A percentile compares a stretch with the other conserved stretches of the same genome.
Conservation (phyloP, 2,888 invertebrate genomes). For the Colostygia pectinataria region DNA sequence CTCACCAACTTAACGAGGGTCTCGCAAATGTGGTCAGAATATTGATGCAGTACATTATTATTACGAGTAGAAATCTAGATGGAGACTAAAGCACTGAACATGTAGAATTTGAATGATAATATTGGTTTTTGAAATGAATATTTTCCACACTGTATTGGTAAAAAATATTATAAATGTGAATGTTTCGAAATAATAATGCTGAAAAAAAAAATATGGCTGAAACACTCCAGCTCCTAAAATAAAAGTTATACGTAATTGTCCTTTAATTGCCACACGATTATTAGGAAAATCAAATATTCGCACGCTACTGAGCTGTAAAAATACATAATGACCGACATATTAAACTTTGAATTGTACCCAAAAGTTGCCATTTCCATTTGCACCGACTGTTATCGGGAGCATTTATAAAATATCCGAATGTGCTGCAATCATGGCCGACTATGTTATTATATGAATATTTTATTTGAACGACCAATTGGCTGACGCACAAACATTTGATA, state of each 20-base stretch:
- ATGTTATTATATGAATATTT: slow-evolving; percentile 74
- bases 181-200: too few relatives aligned
- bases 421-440: slow-evolving; percentile 43
- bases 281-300: slow-evolving; percentile 7
- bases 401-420: slow-evolving; percentile 36
- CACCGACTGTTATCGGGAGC: slow-evolving; percentile 30
- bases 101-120: not conserved
- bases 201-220: too few relatives aligned
- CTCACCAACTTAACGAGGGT: slow-evolving; percentile 29
- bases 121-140: not conserved
- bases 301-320: slow-evolving; percentile 12
- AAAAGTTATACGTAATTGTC: too few relatives aligned
- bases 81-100: slow-evolving; percentile 19
- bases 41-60: slow-evolving; percentile 40
- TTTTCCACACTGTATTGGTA: too few relatives aligned
- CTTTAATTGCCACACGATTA: too few relatives aligned
- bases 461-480: slow-evolving; percentile 68
- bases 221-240: too few relatives aligned
- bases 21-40: slow-evolving; percentile 42
- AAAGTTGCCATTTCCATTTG: slow-evolving; percentile 23
- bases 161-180: too few relatives aligned
- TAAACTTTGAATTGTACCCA: slow-evolving; percentile 12
- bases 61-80: slow-evolving; percentile 38
- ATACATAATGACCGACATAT: slow-evolving; percentile 17
- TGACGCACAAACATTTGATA: slow-evolving; percentile 69